These are phyloP conservation scores for Adrianichthys oophorus DNA, from an alignment of 2,797 vertebrate genomes.

Conservation along the genomic window DNA sequence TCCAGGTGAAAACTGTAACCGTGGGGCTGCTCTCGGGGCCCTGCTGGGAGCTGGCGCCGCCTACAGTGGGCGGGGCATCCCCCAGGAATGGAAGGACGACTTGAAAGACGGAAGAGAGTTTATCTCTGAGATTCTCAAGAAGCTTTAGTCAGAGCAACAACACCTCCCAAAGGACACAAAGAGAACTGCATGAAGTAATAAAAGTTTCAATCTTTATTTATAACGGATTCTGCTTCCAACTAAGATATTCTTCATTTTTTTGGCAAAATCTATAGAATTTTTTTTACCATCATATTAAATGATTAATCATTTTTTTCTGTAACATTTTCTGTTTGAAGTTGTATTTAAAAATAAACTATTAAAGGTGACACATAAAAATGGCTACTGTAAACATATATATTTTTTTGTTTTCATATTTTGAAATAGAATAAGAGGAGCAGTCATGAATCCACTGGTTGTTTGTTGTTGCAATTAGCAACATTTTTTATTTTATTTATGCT, in stretches of 20 bases:
- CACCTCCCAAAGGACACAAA: background rate
- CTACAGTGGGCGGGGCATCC: conserved; percentile 25
- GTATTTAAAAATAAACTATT: background rate
- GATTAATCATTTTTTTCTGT: too few species aligned
- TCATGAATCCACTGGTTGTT: too few species aligned
- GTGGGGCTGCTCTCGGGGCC: conserved; percentile 67
- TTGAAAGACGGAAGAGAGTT: conserved; percentile 48
- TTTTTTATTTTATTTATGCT: too few species aligned
- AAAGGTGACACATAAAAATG: background rate
- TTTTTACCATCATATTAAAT: too few species aligned
- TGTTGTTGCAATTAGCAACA: too few species aligned
- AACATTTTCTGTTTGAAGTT: too few species aligned
- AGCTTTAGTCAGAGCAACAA: conserved; percentile 3
- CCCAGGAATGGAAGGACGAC: conserved; percentile 59
- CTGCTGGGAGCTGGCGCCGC: conserved; percentile 57
- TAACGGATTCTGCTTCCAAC: too few species aligned
- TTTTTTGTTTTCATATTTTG: background rate
- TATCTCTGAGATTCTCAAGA: conserved; percentile 43
- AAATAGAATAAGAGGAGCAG: too few species aligned
- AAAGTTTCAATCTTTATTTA: background rate
- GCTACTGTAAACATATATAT: too few species aligned
- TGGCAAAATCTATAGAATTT: too few species aligned
- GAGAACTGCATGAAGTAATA: conserved; percentile 3
- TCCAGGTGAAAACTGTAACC: conserved; percentile 72
- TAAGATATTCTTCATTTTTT: too few species aligned